Evolutionary conservation across 2,113 vertebrate genomes (phyloP).

Genomic region (Myanophis thanlyinensis): DNA sequence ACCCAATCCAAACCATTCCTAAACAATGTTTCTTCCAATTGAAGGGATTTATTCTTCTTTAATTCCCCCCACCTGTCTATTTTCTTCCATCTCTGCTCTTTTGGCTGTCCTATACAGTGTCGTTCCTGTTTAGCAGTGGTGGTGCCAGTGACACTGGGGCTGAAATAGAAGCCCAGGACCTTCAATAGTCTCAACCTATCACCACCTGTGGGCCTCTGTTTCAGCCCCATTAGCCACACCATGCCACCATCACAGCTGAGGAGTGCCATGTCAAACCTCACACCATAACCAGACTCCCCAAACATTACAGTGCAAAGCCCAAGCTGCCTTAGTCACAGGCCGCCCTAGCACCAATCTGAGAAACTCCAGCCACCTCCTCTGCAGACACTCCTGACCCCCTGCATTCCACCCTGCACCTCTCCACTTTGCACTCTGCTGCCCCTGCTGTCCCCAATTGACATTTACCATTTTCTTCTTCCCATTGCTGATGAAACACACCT

Average conservation of each 20-base stretch:
- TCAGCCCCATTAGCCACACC: neutral
- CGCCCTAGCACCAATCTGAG: neutral
- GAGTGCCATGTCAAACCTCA: neutral
- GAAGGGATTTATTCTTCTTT: neutral
- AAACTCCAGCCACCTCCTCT: neutral
- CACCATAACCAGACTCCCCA: neutral
- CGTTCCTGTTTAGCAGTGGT: neutral
- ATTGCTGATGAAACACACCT: rapidly evolving
- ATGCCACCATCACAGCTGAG: neutral
- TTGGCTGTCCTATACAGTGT: neutral
- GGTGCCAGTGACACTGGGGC: neutral
- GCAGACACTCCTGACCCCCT: neutral
- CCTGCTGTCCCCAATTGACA: neutral
- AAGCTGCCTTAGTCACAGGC: neutral
- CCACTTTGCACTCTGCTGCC: neutral
- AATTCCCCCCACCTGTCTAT: neutral
- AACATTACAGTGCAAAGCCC: neutral
- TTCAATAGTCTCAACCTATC: neutral
- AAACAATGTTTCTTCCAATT: neutral
- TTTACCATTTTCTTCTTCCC: neutral
- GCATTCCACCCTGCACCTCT: neutral
- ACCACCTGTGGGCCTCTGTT: neutral
- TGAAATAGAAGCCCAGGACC: neutral
- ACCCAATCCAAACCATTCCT: neutral
- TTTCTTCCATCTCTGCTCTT: neutral